These are phyloP conservation scores for Euphonia xanthogaster DNA, from an alignment of 2,797 vertebrate species.

Conservation along the genomic window DNA sequence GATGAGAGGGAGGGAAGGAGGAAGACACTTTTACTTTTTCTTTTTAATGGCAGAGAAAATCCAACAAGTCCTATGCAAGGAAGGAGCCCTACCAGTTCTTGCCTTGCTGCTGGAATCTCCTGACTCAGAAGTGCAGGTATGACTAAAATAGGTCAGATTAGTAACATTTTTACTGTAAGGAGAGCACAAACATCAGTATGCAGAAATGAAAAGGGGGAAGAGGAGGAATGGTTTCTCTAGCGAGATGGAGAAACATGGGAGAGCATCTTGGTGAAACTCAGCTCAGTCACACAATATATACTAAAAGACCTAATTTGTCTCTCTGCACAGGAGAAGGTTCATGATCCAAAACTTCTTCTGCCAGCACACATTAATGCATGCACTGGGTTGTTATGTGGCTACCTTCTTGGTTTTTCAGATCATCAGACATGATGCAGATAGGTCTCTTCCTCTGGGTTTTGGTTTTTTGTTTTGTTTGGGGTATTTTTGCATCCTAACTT, in stretches of 20 bases:
- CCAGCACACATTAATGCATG: not conserved
- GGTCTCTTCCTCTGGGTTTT: not conserved
- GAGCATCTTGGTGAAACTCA: not conserved
- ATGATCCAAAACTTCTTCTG: not conserved
- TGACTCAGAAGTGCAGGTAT: constrained; percentile 81
- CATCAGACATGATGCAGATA: not conserved
- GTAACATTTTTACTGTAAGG: not conserved
- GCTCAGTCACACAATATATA: not conserved
- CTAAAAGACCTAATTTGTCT: not conserved
- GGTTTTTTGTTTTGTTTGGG: not conserved
- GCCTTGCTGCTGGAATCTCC: constrained; percentile 79
- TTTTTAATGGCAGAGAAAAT: constrained; percentile 71
- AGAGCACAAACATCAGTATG: not conserved
- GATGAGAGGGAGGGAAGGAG: not conserved
- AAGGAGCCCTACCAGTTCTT: constrained; percentile 80
- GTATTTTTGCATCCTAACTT: not conserved
- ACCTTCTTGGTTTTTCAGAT: not conserved
- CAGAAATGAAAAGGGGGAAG: not conserved
- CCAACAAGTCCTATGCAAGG: constrained; percentile 74
- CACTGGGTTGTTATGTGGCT: not conserved
- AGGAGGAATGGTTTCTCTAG: not conserved
- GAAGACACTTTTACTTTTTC: not conserved
- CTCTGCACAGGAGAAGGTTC: not conserved
- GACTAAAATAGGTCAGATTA: not conserved
- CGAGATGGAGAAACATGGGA: not conserved